These are phyloP conservation scores for Schizopygopsis pylzovi DNA, from an alignment of 2,797 vertebrate species.

Conservation along the genomic window DNA sequence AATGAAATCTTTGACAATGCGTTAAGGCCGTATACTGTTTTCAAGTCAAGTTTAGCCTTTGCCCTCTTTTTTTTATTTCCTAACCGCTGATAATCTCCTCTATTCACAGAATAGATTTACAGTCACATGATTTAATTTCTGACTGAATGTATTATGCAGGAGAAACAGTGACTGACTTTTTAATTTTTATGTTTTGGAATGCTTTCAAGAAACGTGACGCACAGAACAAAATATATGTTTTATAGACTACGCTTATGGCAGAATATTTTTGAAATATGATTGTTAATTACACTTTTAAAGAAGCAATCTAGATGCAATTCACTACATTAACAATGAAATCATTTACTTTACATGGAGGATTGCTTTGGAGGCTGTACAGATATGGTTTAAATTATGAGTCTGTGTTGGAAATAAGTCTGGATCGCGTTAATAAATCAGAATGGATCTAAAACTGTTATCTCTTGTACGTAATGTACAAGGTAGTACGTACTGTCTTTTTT, in stretches of 20 bases:
- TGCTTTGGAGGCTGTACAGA: slow-evolving; percentile 23
- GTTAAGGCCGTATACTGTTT: slow-evolving; percentile 86
- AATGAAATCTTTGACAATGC: slow-evolving; percentile 89
- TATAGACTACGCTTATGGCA: not conserved
- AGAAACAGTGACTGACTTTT: slow-evolving; percentile 9
- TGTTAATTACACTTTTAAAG: slow-evolving; percentile 38
- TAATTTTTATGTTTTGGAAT: slow-evolving; percentile 34
- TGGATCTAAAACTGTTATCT: slow-evolving; percentile 38
- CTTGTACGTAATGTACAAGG: not conserved
- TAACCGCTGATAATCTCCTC: slow-evolving; percentile 55
- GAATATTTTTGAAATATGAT: slow-evolving; percentile 5
- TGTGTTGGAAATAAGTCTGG: not conserved
- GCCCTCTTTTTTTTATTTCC: slow-evolving; percentile 52
- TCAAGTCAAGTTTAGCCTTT: slow-evolving; percentile 76
- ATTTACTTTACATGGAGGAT: slow-evolving; percentile 40
- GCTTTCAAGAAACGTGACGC: slow-evolving; percentile 28
- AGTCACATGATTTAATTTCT: not conserved
- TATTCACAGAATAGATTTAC: slow-evolving; percentile 31
- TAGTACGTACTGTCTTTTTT: slow-evolving; percentile 9
- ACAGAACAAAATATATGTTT: slow-evolving; percentile 19
- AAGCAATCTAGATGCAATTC: not conserved
- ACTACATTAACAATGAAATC: slow-evolving; percentile 36
- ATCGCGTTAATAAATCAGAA: slow-evolving; percentile 41
- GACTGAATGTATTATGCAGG: slow-evolving; percentile 17
- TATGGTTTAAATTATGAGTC: slow-evolving; percentile 37